These are phyloP conservation scores for Phyllotreta striolata DNA, from an alignment of 2,888 invertebrate species.

Conservation along the genomic window DNA sequence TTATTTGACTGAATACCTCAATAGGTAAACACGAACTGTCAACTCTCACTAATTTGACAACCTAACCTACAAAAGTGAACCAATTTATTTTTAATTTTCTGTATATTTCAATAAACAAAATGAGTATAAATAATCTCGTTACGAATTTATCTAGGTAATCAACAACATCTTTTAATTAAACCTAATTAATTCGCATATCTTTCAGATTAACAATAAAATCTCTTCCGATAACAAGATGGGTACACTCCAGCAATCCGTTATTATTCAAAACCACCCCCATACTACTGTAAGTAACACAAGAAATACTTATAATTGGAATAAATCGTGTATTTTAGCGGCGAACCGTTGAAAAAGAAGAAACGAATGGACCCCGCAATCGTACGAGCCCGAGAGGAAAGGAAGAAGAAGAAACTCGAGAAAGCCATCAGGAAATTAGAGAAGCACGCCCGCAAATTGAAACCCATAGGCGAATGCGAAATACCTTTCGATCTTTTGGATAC, in stretches of 20 bases:
- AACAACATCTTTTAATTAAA: neutral
- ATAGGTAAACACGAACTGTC: too few species aligned
- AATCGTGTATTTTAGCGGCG: slow-evolving; percentile 68
- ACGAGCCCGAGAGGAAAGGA: slow-evolving; percentile 82
- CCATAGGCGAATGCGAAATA: slow-evolving; percentile 86
- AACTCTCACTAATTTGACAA: too few species aligned
- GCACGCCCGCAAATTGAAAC: slow-evolving; percentile 84
- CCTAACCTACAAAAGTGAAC: too few species aligned
- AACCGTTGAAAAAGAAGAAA: slow-evolving; percentile 91
- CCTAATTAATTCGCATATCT: slow-evolving; percentile 1
- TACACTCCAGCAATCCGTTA: slow-evolving; percentile 54
- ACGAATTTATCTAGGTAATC: slow-evolving; percentile 28
- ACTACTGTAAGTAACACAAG: slow-evolving; percentile 55
- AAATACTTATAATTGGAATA: neutral
- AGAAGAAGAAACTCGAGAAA: slow-evolving; percentile 84
- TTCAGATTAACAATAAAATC: slow-evolving; percentile 35
- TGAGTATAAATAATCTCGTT: slow-evolving; percentile 27
- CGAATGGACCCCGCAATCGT: slow-evolving; percentile 82
- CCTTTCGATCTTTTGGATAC: slow-evolving; percentile 72
- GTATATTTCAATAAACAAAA: too few species aligned
- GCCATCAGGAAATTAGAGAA: slow-evolving; percentile 84
- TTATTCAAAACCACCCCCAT: slow-evolving; percentile 56
- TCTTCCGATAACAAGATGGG: slow-evolving; percentile 45
- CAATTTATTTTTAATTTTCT: too few species aligned
- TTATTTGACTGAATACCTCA: too few species aligned